Base-by-base conservation (phyloP, 2,113 vertebrate genomes). In the Dicentrarchus labrax region DNA sequence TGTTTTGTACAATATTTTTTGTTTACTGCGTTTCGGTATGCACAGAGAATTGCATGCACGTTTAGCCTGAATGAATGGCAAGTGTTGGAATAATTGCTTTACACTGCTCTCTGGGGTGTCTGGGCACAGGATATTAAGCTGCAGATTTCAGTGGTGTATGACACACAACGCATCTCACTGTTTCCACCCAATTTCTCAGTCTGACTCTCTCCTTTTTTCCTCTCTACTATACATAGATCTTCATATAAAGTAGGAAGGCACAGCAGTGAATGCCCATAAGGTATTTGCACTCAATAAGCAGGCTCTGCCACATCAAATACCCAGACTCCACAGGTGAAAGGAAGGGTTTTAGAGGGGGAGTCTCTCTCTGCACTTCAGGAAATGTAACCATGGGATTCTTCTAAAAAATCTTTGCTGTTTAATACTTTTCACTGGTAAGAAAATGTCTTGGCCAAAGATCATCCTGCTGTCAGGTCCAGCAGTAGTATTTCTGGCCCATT, bases 51-150 rank as follows among this genome's bases (percentile, higher is more conserved):
- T 71, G 74, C 45, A 47, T 71, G 36, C 69, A 82, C 78, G 80
- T 87, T 82, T 71, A 81, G 30, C 59, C 56, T 78, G 68, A 86
- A 80, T 88, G 83, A 89, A 62, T 87, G 73, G 66, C 38, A 84
- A 80, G 74, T 91, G 77, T 82, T 75, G 56, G 78, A 82, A 70
- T 85, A 71, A 78, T 81, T 73, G 67, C 83, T 84, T 80, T 51
- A 82, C 67, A 54, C 54, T 76, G 78, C 60, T 83, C 73, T 86
- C 81, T 53, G 7, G 65, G 80, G 76, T 72, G 84, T 81, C 87
- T 78, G 57, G 57, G 81, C 70, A 39, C 71, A 71, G 71, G 68
- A 72, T 82, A 56, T 87, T 78, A 81, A 50, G 60, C 74, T 69
- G 77, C 16, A 24, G 62, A 15, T 76, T 82, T 82, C 70, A 78